These are phyloP conservation scores for Brevimyrus niger DNA, from an alignment of 2,113 vertebrate genomes.

Conservation along the genomic window DNA sequence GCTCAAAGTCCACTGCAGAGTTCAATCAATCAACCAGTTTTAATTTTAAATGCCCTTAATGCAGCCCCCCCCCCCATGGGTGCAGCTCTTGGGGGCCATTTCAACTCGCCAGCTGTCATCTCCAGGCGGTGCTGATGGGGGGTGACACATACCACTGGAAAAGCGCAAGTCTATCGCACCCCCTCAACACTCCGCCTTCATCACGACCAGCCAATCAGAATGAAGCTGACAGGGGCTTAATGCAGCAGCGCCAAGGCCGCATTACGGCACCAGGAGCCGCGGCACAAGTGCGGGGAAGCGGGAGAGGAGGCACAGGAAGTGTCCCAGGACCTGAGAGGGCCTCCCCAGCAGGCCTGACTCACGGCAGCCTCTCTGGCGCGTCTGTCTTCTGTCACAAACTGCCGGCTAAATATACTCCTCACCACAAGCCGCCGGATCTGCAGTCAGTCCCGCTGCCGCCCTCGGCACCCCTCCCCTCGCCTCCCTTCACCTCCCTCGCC, in stretches of 20 bases:
- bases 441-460: not conserved
- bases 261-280: not conserved
- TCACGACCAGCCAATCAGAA: constrained; percentile 42
- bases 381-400: not conserved
- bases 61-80: not conserved
- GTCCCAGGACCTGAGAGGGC: not conserved
- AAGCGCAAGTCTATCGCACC: constrained; percentile 34
- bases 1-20: not conserved
- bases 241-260: not conserved
- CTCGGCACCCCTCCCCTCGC: not conserved
- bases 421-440: constrained; percentile 1
- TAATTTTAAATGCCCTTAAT: constrained; percentile 4
- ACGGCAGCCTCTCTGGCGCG: not conserved
- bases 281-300: not conserved
- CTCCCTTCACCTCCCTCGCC: not conserved
- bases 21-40: constrained; percentile 20
- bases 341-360: not conserved
- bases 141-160: constrained; percentile 46
- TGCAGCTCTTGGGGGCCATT: not conserved
- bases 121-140: constrained; percentile 36
- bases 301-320: not conserved
- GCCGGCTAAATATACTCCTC: not conserved
- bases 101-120: constrained; percentile 5
- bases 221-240: constrained; percentile 49
- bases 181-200: constrained; percentile 40